phyloP scores from a whole-genome alignment of 2,888 invertebrate genomes.

The Agriotes lineatus region DNA sequence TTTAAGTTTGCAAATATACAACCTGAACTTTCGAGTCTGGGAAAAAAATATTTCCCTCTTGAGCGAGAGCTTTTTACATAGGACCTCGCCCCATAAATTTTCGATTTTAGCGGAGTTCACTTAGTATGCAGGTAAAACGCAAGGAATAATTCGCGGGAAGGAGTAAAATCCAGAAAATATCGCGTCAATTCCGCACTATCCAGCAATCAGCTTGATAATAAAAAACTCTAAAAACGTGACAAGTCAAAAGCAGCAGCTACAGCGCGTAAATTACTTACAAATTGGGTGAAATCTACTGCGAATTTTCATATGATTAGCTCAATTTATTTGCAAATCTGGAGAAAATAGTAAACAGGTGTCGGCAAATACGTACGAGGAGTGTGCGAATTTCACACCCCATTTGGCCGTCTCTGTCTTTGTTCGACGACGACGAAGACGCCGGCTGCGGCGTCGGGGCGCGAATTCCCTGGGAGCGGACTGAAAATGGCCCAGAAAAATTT shows the following conservation, averaged over 20 bases:
- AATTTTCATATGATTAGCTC: slow-evolving; percentile 46
- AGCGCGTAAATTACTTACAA: slow-evolving; percentile 39
- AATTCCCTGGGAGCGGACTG: not conserved
- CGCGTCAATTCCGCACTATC: slow-evolving; percentile 36
- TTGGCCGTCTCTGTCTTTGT: slow-evolving; percentile 34
- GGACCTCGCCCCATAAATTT: not conserved
- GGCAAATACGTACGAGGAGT: slow-evolving; percentile 33
- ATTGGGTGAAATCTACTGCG: slow-evolving; percentile 44
- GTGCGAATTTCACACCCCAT: slow-evolving; percentile 31
- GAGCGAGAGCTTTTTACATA: too few species aligned
- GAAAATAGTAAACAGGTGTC: slow-evolving; percentile 45
- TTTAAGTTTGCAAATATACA: too few species aligned
- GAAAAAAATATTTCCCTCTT: too few species aligned
- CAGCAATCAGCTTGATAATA: slow-evolving; percentile 35
- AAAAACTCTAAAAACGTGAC: slow-evolving; percentile 45
- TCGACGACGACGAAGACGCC: not conserved
- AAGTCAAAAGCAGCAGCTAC: slow-evolving; percentile 44
- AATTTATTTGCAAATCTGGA: slow-evolving; percentile 46
- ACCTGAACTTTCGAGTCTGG: too few species aligned
- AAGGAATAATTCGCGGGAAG: slow-evolving; percentile 6
- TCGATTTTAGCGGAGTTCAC: not conserved
- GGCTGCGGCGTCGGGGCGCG: not conserved
- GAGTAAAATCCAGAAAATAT: slow-evolving; percentile 24
- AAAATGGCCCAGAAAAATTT: slow-evolving; percentile 36
- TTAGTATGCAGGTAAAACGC: slow-evolving; percentile 20